These are phyloP conservation scores for Dendrocopos noguchii DNA, from an alignment of 2,113 vertebrate genomes.

Conservation along the genomic window DNA sequence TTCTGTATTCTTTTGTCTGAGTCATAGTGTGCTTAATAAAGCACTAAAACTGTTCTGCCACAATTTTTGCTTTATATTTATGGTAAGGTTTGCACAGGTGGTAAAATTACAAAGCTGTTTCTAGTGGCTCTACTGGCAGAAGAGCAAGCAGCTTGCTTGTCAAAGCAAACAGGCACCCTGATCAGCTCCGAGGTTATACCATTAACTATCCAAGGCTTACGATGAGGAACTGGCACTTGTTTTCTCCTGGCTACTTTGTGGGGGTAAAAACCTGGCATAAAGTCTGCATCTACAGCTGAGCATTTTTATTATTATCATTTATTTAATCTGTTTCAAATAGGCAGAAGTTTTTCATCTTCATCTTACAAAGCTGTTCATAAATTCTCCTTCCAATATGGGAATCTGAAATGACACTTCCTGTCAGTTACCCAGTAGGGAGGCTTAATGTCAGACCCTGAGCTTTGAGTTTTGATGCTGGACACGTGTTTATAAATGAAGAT, in stretches of 20 bases:
- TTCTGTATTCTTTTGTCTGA: background rate
- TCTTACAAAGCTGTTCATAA: background rate
- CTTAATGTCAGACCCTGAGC: background rate
- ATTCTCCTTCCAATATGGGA: background rate
- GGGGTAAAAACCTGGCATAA: background rate
- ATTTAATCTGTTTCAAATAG: conserved; percentile 18
- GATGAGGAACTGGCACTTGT: background rate
- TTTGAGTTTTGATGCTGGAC: background rate
- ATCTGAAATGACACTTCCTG: background rate
- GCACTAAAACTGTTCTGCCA: background rate
- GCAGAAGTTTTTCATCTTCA: background rate
- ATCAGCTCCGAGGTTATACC: background rate
- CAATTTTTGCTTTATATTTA: background rate
- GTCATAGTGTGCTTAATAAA: background rate
- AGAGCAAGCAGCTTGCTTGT: background rate
- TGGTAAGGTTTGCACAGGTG: background rate
- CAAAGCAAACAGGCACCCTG: background rate
- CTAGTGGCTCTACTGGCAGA: background rate
- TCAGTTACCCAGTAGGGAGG: background rate
- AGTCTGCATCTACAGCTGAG: background rate
- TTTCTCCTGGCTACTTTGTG: background rate
- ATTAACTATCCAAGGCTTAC: background rate
- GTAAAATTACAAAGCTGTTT: background rate
- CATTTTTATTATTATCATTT: background rate
- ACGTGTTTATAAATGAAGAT: background rate